Base-by-base conservation (phyloP, 92 coral and sea anemone genomes). In the Parazoanthus atlanticus region DNA sequence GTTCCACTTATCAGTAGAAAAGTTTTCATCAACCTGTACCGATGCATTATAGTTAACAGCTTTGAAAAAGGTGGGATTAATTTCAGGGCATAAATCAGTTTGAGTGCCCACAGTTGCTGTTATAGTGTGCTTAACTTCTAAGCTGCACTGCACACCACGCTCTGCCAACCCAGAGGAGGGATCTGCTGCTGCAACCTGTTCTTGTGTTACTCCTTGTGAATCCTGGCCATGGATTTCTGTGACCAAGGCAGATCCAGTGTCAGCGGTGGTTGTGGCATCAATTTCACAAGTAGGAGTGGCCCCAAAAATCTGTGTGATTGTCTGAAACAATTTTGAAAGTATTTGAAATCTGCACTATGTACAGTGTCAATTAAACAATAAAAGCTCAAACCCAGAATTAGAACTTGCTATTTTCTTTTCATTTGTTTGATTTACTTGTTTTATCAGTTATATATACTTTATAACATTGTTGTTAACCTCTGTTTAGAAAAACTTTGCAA, bases 31-130 rank as follows among this genome's bases (percentile, higher is more conserved):
- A 15, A 65, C 41, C 47, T 82, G 86, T 9, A 67, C 28, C 1
- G 65, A 66, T 23, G 86, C 86, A 69, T 82, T 12, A 67, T 66
- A 82, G 12, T 36, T 82, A 9, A 82, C 49, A 15, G 86, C 34
- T n/a, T 82, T 82, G 33, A 40, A 66, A 66, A 38, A 33, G 36
- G 86, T 36, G 64, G 86, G 40, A 7, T 0, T 19, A 82, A 40
- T 23, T 67, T n/a, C 25, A 16, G 25, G 7, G 40, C 15, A 61
- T 3, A 34, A 36, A 58, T 81, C 85, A 30, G 86, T 67, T 19
- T 41, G 76, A 36, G 86, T 67, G 16, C 19, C 28, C 28, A 67
- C 86, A 32, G 77, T 82, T 67, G 77, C 61, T 33, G 77, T 82
- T n/a, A 69, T 67, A 16, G 28, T 38, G 40, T 65, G 61, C 54